Evolutionary conservation across 1,140 invertebrate species (phyloP), one percentile per base, ranked within the genome.

Genomic region (Hesperophylax magnus): DNA sequence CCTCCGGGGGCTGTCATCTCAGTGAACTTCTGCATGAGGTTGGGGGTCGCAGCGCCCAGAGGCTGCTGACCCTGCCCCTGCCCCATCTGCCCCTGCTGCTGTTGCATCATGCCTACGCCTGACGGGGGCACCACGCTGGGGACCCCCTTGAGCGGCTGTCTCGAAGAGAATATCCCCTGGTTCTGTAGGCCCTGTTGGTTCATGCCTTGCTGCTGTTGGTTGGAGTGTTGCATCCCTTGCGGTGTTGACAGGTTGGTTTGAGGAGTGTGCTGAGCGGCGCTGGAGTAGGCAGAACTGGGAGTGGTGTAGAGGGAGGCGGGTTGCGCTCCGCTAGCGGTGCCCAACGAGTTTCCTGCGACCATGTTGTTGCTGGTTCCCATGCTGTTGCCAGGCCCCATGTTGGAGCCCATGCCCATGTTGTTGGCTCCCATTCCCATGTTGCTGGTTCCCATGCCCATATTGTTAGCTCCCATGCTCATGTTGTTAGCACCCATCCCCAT

Each of bases 1-100:
- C 95, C 95, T 67, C 95, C 95, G 80, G 94, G 94, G 56, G 94
- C 94, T 22, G 94, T 94, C 89, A 96, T 95, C 86, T 96, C 95
- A 77, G 93, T 93, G 84, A 96, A 93, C 85, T 95, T 96, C 86
- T 95, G 94, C 94, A 95, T 95, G 63, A 96, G 90, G 87, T 95
- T 95, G 18, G 93, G 93, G 8, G 92, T 89, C 80, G 88, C 86
- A 75, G 88, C 86, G 82, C 86, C 84, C 74, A 89, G 86, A 27
- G 86, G 88, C 53, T 86, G 86, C 34, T 85, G 86, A 67, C 89
- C 87, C 56, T 86, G 87, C 34, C 86, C 88, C 53, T 86, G 86
- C 2, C 39, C 39, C 39, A 47, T 47, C 39, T 47, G 39, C 39
- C 39, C 39, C 31, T 84, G 86, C 75, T 89, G 87, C 39, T 60